Conservation (phyloP, 2,888 invertebrate species). For the Nudaria mundana region DNA sequence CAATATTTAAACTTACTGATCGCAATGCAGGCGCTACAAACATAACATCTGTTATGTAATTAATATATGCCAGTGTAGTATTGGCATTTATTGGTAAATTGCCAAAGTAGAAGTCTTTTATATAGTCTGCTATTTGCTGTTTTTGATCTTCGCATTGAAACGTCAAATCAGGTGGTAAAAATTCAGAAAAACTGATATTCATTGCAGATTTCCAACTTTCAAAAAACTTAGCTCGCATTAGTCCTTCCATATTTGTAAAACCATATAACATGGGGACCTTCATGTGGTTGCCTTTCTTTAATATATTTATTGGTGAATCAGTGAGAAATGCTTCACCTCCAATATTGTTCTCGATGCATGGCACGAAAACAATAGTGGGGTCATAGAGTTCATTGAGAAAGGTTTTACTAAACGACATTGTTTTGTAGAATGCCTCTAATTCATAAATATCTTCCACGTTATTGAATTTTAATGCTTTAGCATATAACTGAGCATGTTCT, state of each 20-base stretch:
- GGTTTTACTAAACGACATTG: neutral
- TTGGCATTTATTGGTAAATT: neutral
- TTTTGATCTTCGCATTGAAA: neutral
- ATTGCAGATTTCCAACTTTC: slow-evolving; percentile 1
- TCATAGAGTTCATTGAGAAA: neutral
- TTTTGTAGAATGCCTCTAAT: slow-evolving; percentile 2
- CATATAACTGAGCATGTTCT: neutral
- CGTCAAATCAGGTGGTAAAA: slow-evolving; percentile 2
- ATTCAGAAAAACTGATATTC: slow-evolving; percentile 1
- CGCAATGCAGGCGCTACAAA: neutral
- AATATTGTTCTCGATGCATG: neutral
- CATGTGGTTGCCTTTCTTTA: neutral
- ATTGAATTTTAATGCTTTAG: neutral
- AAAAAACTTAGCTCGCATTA: neutral
- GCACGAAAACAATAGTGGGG: slow-evolving; percentile 1
- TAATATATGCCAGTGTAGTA: neutral
- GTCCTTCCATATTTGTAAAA: slow-evolving; percentile 5
- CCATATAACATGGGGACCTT: slow-evolving; percentile 2
- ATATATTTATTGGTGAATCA: slow-evolving; percentile 4
- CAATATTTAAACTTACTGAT: neutral
- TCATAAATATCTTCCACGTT: slow-evolving; percentile 1
- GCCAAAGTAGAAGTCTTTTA: slow-evolving; percentile 4
- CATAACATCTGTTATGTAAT: slow-evolving; percentile 5
- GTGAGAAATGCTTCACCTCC: neutral
- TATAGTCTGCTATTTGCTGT: neutral